Conservation (phyloP, 2,888 invertebrate genomes). For the Myopa testacea region DNA sequence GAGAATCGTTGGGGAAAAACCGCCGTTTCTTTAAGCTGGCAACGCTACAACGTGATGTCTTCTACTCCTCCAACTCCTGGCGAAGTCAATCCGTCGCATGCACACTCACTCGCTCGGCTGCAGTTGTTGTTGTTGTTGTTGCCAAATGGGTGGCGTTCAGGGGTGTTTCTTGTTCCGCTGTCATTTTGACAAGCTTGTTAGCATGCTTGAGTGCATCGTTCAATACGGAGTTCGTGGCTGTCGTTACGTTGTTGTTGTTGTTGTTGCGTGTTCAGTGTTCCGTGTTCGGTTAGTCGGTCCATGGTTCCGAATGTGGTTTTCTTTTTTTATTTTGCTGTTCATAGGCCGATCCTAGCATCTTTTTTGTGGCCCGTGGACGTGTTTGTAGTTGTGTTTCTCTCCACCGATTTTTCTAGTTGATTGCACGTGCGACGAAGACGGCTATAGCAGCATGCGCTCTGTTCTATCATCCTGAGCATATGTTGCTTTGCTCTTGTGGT, state of each 20-base stretch:
- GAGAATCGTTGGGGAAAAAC: neutral
- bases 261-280: slow-evolving; percentile 45
- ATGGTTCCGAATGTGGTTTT: too few species aligned
- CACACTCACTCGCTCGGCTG: slow-evolving; percentile 16
- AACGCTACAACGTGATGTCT: neutral
- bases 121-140: slow-evolving; percentile 18
- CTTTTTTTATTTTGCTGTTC: too few species aligned
- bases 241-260: slow-evolving; percentile 44
- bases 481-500: neutral
- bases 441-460: neutral
- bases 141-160: neutral
- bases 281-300: slow-evolving; percentile 60
- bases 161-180: neutral
- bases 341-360: too few species aligned
- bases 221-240: slow-evolving; percentile 51
- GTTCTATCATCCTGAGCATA: neutral
- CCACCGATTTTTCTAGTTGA: slow-evolving; percentile 6
- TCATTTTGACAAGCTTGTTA: slow-evolving; percentile 40
- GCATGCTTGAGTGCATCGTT: slow-evolving; percentile 61
- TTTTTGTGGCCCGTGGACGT: slow-evolving; percentile 24
- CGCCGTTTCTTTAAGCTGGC: slow-evolving; percentile 17
- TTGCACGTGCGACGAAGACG: neutral
- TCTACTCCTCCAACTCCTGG: neutral
- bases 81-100: neutral
- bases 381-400: slow-evolving; percentile 34